Base-by-base conservation (phyloP, 2,888 invertebrate species). In the Ptychoptera albimana region DNA sequence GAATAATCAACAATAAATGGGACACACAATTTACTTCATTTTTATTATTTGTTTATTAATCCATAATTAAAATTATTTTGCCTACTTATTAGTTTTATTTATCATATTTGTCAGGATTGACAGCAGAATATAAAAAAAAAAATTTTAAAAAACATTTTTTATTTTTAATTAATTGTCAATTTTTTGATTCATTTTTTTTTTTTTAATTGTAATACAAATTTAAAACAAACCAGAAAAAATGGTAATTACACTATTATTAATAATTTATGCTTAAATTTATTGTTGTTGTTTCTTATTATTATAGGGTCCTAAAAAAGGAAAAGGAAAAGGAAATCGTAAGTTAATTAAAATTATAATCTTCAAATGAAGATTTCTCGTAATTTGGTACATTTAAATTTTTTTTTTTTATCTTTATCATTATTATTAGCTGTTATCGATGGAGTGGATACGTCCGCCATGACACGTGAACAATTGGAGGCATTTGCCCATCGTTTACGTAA, bases 401-500 rank as follows among this genome's bases (percentile, higher is more conserved):
- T 30, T 30, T 30, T 30, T 30, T 30, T 30, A 8, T 30, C 9
- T 8, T n/a, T n/a, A n/a, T n/a, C n/a, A n/a, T n/a, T n/a, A n/a
- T 45, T 61, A 60, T 23, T 53, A 75, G 75, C 72, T 46, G 64
- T 82, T 42, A 80, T 89, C 56, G 92, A 92, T 79, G 91, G 92
- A 48, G 82, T 92, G 39, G 85, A 92, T 46, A 91, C 92, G 30
- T 79, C 86, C 10, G 82, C 85, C 60, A 93, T 94, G 93, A 79
- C 82, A 39, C 76, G 92, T 55, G 93, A 94, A 58, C 85, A 94
- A 68, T 70, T 96, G 46, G 91, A 93, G 65, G 80, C 83, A 49
- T 93, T 93, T 60, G 81, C 87, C 11, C 71, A 82, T 40, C 76
- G 80, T 54, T 77, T 93, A 14, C 80, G 87, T 60, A 88, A 88